phyloP scores from a whole-genome alignment of 2,797 vertebrate species.

The Chromis chromis region DNA sequence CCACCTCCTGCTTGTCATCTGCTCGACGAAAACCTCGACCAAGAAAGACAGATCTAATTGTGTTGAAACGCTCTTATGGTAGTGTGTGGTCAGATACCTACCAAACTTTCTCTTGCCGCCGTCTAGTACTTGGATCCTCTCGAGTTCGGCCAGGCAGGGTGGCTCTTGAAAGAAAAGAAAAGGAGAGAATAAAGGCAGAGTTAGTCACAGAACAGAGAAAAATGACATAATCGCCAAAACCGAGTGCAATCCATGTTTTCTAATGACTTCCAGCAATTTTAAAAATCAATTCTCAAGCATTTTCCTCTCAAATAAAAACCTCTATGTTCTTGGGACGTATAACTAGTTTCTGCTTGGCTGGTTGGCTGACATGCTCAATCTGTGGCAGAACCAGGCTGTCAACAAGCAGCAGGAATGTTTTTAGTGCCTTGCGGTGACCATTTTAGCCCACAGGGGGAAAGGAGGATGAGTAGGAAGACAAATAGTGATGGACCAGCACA shows the following conservation, averaged over 20 bases:
- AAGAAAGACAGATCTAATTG: conserved; percentile 36
- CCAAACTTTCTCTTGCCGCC: conserved; percentile 93
- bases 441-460: conserved; percentile 53
- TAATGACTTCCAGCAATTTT: neutral
- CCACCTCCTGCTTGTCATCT: conserved; percentile 75
- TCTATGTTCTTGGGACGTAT: conserved; percentile 2
- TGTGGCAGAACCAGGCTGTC: conserved; percentile 66
- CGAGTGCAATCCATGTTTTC: conserved; percentile 15
- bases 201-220: neutral
- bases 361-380: conserved; percentile 48
- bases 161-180: conserved; percentile 86
- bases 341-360: conserved; percentile 65
- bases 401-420: conserved; percentile 74
- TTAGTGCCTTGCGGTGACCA: conserved; percentile 60
- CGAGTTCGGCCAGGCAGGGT: conserved; percentile 92
- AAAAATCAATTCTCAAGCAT: conserved; percentile 20
- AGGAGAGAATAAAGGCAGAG: neutral
- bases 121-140: conserved; percentile 94
- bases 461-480: conserved; percentile 59
- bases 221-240: neutral
- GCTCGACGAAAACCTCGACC: conserved; percentile 61
- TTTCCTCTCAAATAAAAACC: conserved; percentile 20
- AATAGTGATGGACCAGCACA: conserved; percentile 61
- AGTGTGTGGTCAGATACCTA: conserved; percentile 81
- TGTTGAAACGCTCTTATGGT: conserved; percentile 37